Evolutionary conservation across 2,797 vertebrate species (phyloP).

Genomic region (Saxicola maurus): DNA sequence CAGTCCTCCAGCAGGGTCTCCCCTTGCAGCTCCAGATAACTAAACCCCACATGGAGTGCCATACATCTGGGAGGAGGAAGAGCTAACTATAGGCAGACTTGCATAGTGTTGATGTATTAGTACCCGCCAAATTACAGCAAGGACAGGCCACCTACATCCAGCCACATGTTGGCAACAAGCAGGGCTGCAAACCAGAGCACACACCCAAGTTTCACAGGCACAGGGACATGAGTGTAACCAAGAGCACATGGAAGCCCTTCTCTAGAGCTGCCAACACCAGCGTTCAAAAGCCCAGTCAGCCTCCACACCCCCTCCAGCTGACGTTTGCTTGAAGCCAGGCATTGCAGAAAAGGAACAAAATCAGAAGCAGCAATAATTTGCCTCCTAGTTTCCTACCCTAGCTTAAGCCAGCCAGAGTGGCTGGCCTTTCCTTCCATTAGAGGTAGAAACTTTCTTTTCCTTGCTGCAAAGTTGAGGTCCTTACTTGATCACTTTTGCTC

Average conservation of each 20-base stretch:
- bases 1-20: background rate
- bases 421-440: background rate
- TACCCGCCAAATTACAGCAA: background rate
- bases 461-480: background rate
- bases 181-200: background rate
- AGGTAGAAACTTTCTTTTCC: background rate
- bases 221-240: background rate
- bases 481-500: background rate
- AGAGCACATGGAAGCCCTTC: background rate
- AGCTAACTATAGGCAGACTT: slow-evolving; percentile 9
- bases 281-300: background rate
- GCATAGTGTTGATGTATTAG: background rate
- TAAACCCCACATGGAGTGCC: background rate
- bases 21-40: background rate
- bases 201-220: background rate
- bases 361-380: background rate
- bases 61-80: background rate
- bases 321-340: background rate
- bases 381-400: background rate
- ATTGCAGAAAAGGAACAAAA: background rate
- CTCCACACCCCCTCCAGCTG: background rate
- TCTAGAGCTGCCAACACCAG: background rate
- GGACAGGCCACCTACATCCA: slow-evolving; percentile 23
- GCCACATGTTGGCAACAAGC: background rate
- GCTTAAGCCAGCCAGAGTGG: background rate